These are phyloP conservation scores for Heliconius erato DNA, from an alignment of 2,888 invertebrate genomes.

Conservation along the genomic window DNA sequence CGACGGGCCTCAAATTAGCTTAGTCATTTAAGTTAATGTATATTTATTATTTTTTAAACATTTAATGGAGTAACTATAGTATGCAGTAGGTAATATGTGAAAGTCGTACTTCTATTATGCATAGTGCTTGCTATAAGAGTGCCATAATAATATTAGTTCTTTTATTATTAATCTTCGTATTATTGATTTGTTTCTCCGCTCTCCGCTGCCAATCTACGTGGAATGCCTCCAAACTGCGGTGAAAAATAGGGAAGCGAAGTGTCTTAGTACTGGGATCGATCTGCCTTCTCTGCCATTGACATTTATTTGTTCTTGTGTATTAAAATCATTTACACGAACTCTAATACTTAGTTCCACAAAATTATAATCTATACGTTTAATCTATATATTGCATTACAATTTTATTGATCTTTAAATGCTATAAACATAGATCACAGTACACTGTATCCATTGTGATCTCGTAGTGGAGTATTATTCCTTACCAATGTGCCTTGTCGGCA, in stretches of 20 bases:
- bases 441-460: background rate
- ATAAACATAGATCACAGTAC: constrained; percentile 34
- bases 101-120: background rate
- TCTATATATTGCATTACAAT: constrained; percentile 54
- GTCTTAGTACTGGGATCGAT: too few species aligned
- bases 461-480: constrained; percentile 4
- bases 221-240: too few species aligned
- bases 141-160: background rate
- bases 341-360: constrained; percentile 22
- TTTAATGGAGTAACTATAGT: background rate
- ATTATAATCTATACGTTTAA: constrained; percentile 55
- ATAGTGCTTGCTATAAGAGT: background rate
- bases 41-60: background rate
- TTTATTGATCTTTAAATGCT: constrained; percentile 30
- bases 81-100: background rate
- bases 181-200: background rate
- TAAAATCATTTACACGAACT: background rate
- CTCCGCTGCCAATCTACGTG: too few species aligned
- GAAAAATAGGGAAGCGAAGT: too few species aligned
- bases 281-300: too few species aligned
- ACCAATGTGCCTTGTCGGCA: constrained; percentile 49
- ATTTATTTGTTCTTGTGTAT: background rate
- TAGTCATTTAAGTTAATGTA: background rate
- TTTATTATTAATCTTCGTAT: background rate
- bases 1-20: too few species aligned